Conservation (phyloP, 35 echinoderm and acorn worm species). For the Chiridota heheva region DNA sequence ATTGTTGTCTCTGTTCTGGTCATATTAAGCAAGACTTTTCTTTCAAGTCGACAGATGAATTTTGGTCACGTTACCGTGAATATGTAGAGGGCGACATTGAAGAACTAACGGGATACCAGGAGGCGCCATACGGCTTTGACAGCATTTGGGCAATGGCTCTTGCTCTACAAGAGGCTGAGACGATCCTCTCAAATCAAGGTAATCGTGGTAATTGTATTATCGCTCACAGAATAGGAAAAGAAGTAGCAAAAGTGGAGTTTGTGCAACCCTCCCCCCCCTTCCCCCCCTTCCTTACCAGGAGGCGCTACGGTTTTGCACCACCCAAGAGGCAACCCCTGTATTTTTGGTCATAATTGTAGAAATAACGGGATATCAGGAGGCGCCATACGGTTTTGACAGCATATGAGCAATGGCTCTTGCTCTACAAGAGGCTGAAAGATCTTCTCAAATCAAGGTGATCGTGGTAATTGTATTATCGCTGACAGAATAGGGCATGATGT, state of each 20-base stretch:
- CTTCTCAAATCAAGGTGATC: constrained; percentile 54
- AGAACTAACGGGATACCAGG: constrained; percentile 64
- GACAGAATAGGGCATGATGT: no score
- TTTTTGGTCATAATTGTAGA: constrained; percentile 32
- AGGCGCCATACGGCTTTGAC: constrained; percentile 77
- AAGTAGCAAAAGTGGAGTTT: no score
- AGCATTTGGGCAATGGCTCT: constrained; percentile 84
- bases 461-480: no score
- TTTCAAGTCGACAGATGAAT: constrained; percentile 31
- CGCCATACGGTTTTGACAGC: constrained; percentile 77
- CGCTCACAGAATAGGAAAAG: no score
- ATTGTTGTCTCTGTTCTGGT: no score
- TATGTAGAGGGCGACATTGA: constrained; percentile 64
- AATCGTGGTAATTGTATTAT: no score
- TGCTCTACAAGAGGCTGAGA: constrained; percentile 65
- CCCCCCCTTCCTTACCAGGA: no score
- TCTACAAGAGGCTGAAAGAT: constrained; percentile 63
- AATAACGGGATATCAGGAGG: constrained; percentile 73
- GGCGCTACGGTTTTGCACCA: no score
- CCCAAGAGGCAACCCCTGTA: no score
- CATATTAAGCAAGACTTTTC: not conserved
- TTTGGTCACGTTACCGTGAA: constrained; percentile 48
- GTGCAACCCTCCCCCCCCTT: no score
- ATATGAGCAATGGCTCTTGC: constrained; percentile 77
- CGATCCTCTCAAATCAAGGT: constrained; percentile 53